Percentiles rank a stretch among this genome's conserved stretches.
These are phyloP conservation scores for Falco concolor DNA, from an alignment of 2,797 vertebrate genomes.

Conservation along the genomic window DNA sequence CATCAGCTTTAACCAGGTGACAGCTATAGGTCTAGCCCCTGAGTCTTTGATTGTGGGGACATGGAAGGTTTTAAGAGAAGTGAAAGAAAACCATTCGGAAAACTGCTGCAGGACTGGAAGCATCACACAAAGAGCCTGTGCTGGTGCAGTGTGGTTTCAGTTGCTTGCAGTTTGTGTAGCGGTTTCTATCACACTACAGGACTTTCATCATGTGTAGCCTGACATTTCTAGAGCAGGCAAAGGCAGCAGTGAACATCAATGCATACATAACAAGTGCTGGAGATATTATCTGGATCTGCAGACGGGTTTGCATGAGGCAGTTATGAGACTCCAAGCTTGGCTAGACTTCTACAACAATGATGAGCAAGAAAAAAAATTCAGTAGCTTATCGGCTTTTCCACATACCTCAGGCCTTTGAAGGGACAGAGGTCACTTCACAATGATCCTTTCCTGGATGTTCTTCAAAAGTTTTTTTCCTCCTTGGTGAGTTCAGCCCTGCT, in stretches of 20 bases:
- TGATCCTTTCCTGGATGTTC: not conserved
- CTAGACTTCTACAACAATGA: not conserved
- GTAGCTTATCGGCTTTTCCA: not conserved
- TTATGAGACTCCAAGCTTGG: not conserved
- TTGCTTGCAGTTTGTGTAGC: not conserved
- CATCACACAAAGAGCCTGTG: not conserved
- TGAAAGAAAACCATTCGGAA: not conserved
- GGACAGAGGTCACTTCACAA: not conserved
- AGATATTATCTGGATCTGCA: not conserved
- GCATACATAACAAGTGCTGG: not conserved
- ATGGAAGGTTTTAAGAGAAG: not conserved
- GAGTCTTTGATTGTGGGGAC: not conserved
- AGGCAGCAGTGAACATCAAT: not conserved
- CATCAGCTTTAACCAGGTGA: not conserved
- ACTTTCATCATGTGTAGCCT: rapidly evolving
- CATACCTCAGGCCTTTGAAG: not conserved
- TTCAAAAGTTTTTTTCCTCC: not conserved
- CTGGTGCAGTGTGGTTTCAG: not conserved
- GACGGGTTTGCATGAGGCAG: not conserved
- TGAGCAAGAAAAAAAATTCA: not conserved
- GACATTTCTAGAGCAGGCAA: not conserved
- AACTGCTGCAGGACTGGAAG: not conserved
- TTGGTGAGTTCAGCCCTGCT: not conserved
- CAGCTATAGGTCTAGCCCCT: not conserved
- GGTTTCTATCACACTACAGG: not conserved